Conservation (phyloP, 2,113 vertebrate genomes). For the Ailurus styani region DNA sequence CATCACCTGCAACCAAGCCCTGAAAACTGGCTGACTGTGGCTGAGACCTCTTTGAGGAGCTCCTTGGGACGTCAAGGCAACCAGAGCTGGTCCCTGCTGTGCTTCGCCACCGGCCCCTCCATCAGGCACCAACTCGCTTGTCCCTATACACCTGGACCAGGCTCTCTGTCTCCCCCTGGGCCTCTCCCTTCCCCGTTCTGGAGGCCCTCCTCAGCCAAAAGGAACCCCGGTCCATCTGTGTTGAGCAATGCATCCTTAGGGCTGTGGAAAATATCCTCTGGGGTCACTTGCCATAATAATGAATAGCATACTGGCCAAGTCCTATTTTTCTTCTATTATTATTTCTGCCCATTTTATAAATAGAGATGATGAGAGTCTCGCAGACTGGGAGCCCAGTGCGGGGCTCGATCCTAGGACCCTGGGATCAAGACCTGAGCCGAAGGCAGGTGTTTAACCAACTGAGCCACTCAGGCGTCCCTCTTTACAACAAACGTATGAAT, state of each 20-base stretch:
- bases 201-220: not conserved
- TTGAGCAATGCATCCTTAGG: not conserved
- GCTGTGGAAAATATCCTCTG: not conserved
- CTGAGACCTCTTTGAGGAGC: not conserved
- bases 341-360: not conserved
- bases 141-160: not conserved
- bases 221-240: not conserved
- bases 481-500: not conserved
- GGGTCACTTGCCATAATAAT: not conserved
- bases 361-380: not conserved
- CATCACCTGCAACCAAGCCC: not conserved
- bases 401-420: not conserved
- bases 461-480: not conserved
- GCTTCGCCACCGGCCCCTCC: accelerated
- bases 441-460: not conserved
- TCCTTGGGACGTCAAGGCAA: too few relatives aligned
- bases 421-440: not conserved
- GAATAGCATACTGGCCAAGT: not conserved
- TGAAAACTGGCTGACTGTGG: not conserved
- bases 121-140: too few relatives aligned
- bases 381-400: not conserved
- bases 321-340: not conserved
- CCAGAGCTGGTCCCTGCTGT: too few relatives aligned
- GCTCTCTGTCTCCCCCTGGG: not conserved
- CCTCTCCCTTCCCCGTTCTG: not conserved